Conservation (phyloP, 2,888 invertebrate species). For the Lissocephala sabroskyi region DNA sequence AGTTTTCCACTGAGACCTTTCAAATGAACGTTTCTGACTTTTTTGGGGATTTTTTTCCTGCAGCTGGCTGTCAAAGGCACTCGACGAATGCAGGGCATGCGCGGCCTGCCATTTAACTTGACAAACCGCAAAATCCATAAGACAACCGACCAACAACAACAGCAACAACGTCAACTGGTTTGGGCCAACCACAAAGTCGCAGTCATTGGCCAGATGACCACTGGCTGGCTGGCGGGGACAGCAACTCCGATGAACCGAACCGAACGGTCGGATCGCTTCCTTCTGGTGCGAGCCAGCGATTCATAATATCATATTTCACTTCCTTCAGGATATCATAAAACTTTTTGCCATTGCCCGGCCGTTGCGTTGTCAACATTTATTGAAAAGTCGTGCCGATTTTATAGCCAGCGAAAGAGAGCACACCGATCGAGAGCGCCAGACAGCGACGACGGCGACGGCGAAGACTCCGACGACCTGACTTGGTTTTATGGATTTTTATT, state of each 20-base stretch:
- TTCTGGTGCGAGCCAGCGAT: slow-evolving; percentile 22
- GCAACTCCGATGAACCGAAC: background rate
- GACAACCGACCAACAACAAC: slow-evolving; percentile 49
- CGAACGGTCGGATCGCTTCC: too few species aligned
- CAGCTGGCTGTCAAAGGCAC: slow-evolving; percentile 28
- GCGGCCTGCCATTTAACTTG: slow-evolving; percentile 64
- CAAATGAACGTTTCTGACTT: background rate
- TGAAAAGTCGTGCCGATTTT: slow-evolving; percentile 73
- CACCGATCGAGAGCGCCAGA: background rate
- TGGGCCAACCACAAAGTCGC: slow-evolving; percentile 42
- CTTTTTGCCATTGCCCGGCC: slow-evolving; percentile 64
- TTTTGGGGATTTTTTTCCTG: slow-evolving; percentile 11
- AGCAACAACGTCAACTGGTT: slow-evolving; percentile 46
- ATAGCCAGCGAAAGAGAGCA: slow-evolving; percentile 54
- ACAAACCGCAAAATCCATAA: slow-evolving; percentile 63
- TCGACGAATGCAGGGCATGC: slow-evolving; percentile 63
- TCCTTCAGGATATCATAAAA: slow-evolving; percentile 73
- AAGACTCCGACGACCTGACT: slow-evolving; percentile 18
- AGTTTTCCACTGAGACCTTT: too few species aligned
- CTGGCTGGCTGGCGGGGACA: slow-evolving; percentile 9
- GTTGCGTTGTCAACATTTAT: slow-evolving; percentile 72
- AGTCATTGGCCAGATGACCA: slow-evolving; percentile 13
- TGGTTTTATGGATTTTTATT: slow-evolving; percentile 65
- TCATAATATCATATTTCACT: slow-evolving; percentile 72
- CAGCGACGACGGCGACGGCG: slow-evolving; percentile 25